Evolutionary conservation across 2,888 invertebrate species (phyloP).

Genomic region (Drosophila incognita): DNA sequence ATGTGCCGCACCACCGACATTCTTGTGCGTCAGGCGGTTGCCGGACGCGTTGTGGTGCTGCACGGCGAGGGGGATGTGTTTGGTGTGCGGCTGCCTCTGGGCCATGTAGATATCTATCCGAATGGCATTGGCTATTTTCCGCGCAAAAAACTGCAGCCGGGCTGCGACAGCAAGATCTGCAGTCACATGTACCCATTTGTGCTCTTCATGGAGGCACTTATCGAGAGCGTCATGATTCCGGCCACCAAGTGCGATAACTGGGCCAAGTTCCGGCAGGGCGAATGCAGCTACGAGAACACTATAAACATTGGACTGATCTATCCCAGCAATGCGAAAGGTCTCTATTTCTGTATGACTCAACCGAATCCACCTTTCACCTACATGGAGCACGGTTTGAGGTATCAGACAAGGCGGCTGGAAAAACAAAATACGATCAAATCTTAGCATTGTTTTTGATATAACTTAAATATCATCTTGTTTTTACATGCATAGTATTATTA

Average conservation of each 20-base stretch:
- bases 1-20: constrained; percentile 79
- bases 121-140: constrained; percentile 81
- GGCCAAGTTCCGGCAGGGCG: constrained; percentile 72
- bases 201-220: constrained; percentile 81
- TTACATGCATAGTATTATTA: constrained; percentile 19
- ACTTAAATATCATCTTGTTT: constrained; percentile 7
- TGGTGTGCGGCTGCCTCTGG: constrained; percentile 72
- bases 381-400: constrained; percentile 76
- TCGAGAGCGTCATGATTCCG: constrained; percentile 78
- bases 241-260: constrained; percentile 81
- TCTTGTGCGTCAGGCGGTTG: constrained; percentile 64
- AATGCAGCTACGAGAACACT: constrained; percentile 71
- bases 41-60: constrained; percentile 75
- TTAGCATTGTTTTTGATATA: neutral
- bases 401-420: constrained; percentile 40
- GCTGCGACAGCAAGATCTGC: constrained; percentile 77
- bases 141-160: constrained; percentile 79
- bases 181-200: constrained; percentile 82
- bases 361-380: constrained; percentile 79
- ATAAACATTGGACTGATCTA: constrained; percentile 75
- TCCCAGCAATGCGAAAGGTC: constrained; percentile 68
- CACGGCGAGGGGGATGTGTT: constrained; percentile 82
- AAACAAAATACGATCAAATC: neutral
- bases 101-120: constrained; percentile 82
- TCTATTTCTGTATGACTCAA: constrained; percentile 80